Conservation (phyloP, 2,113 vertebrate genomes). For the Amazona guildingii region DNA sequence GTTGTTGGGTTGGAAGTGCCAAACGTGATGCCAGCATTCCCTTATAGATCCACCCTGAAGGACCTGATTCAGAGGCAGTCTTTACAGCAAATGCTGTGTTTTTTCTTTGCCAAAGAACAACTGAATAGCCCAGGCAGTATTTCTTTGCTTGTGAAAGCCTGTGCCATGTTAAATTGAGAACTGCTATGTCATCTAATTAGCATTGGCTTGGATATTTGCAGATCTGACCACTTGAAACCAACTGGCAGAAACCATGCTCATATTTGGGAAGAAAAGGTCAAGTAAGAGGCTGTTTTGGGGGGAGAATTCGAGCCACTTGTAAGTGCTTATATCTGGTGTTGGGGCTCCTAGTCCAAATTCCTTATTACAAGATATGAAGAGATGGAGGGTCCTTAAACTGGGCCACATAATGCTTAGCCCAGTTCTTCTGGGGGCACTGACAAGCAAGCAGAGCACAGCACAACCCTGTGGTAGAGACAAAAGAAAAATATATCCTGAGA, state of each 20-base stretch:
- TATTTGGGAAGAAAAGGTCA: neutral
- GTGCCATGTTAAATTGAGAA: neutral
- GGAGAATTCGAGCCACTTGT: neutral
- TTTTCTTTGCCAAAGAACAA: neutral
- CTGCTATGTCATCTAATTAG: neutral
- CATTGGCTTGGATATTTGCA: neutral
- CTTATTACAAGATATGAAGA: neutral
- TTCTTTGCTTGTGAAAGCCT: neutral
- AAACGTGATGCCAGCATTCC: neutral
- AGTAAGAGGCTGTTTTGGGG: neutral
- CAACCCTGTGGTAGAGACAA: neutral
- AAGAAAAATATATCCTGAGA: neutral
- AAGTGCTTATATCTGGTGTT: neutral
- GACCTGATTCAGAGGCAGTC: neutral
- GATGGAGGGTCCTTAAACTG: neutral
- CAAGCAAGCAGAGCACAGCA: neutral
- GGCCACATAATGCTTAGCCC: neutral
- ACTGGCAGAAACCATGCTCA: neutral
- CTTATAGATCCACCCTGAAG: neutral
- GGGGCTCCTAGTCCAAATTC: neutral
- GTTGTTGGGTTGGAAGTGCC: neutral
- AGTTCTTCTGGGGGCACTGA: neutral
- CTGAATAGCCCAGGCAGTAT: neutral
- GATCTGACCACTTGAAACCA: neutral
- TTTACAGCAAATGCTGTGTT: neutral